Evolutionary conservation across 2,888 invertebrate species (phyloP).

Genomic region (Choristoneura rosaceana): DNA sequence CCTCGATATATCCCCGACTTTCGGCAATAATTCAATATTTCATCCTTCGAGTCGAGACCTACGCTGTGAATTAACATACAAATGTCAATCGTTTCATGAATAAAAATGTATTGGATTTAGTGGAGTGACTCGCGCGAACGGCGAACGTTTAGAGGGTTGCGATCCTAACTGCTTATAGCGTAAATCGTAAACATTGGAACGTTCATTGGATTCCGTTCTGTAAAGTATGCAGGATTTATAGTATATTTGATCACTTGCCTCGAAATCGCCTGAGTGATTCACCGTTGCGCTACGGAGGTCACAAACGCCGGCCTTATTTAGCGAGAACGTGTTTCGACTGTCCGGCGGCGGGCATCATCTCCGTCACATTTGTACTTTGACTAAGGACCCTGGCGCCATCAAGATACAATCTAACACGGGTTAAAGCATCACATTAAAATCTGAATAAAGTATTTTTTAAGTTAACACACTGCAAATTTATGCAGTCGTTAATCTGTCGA

Average conservation of each 20-base stretch:
- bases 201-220: slow-evolving; percentile 35
- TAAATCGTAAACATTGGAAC: slow-evolving; percentile 69
- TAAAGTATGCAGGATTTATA: slow-evolving; percentile 37
- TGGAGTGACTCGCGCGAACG: slow-evolving; percentile 78
- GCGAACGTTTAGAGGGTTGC: slow-evolving; percentile 65
- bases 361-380: background rate
- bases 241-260: slow-evolving; percentile 22
- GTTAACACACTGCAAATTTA: background rate
- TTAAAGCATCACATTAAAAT: background rate
- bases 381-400: background rate
- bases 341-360: background rate
- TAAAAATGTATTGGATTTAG: slow-evolving; percentile 86
- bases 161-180: slow-evolving; percentile 69
- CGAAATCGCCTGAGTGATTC: slow-evolving; percentile 26
- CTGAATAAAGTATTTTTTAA: background rate
- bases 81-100: slow-evolving; percentile 86
- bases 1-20: slow-evolving; percentile 80
- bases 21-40: slow-evolving; percentile 85
- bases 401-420: background rate
- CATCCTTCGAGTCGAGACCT: slow-evolving; percentile 80
- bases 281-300: slow-evolving; percentile 14
- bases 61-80: slow-evolving; percentile 84
- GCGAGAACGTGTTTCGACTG: slow-evolving; percentile 12
- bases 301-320: slow-evolving; percentile 9
- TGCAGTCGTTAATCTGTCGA: slow-evolving; percentile 1